Percentiles rank a stretch among this genome's conserved stretches.
Evolutionary conservation across 1,140 invertebrate species (phyloP).

Genomic region (Varroa destructor): DNA sequence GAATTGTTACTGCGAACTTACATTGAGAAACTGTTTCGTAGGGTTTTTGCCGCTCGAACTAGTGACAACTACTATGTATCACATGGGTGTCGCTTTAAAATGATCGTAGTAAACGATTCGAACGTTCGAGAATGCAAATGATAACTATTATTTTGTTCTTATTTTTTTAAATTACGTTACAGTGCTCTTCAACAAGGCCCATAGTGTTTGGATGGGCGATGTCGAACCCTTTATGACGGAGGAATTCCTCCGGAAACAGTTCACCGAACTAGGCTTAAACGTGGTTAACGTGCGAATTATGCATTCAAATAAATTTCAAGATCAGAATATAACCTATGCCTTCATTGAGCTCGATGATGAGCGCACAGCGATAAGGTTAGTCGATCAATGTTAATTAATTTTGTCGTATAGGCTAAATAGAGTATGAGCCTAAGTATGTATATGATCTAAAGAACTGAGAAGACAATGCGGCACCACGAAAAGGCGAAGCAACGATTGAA

Average conservation of each 20-base stretch:
- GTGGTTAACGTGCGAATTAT: slow-evolving; percentile 18
- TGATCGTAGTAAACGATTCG: too few relatives aligned
- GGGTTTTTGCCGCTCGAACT: too few relatives aligned
- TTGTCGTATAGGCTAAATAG: neutral
- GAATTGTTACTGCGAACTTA: too few relatives aligned
- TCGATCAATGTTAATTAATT: too few relatives aligned
- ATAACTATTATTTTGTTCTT: neutral
- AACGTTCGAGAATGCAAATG: too few relatives aligned
- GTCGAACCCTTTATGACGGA: slow-evolving; percentile 25
- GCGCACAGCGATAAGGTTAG: slow-evolving; percentile 6
- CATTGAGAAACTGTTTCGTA: too few relatives aligned
- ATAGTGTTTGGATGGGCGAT: slow-evolving; percentile 26
- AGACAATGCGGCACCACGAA: neutral
- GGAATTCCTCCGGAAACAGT: slow-evolving; percentile 18
- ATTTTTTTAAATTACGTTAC: neutral
- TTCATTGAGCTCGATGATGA: slow-evolving; percentile 25
- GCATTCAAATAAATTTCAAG: slow-evolving; percentile 25
- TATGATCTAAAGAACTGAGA: neutral
- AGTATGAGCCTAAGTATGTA: neutral
- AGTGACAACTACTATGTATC: too few relatives aligned
- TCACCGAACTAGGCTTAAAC: slow-evolving; percentile 11
- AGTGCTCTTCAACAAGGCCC: slow-evolving; percentile 25
- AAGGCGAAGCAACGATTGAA: neutral
- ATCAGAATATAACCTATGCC: slow-evolving; percentile 9
- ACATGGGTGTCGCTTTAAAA: too few relatives aligned